Percentiles rank a stretch among this genome's conserved stretches.
phyloP scores from a whole-genome alignment of 2,113 vertebrate species.

The Drymodes brunneopygia region DNA sequence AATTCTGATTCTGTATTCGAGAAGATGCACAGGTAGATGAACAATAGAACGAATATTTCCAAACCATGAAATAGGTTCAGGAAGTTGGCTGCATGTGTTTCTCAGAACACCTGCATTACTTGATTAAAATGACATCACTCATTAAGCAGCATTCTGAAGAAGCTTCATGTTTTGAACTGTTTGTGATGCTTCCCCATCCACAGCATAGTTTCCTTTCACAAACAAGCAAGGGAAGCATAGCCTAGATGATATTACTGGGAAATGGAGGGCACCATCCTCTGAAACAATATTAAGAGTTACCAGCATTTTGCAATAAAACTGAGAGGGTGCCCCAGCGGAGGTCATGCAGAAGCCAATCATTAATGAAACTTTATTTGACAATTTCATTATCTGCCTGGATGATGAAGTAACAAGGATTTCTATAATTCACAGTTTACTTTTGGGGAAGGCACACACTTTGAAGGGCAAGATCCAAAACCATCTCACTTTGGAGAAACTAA shows the following conservation, averaged over 20 bases:
- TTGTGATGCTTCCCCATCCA: not conserved
- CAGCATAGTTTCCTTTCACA: not conserved
- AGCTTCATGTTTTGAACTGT: not conserved
- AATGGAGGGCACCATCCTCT: not conserved
- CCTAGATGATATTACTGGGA: not conserved
- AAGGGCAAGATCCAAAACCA: not conserved
- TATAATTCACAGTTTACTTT: not conserved
- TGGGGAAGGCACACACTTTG: not conserved
- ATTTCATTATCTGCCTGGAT: not conserved
- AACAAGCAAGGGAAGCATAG: not conserved
- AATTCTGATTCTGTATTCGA: not conserved
- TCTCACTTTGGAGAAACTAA: not conserved
- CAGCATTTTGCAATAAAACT: not conserved
- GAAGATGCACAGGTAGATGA: not conserved
- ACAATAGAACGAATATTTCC: not conserved
- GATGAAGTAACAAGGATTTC: not conserved
- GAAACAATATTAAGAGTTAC: not conserved
- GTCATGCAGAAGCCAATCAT: not conserved
- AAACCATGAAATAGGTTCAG: not conserved
- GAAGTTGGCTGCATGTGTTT: not conserved
- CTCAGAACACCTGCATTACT: not conserved
- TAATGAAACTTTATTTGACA: not conserved
- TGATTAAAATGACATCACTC: not conserved
- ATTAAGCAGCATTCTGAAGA: not conserved
- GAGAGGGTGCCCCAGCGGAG: not conserved